Evolutionary conservation across 2,113 vertebrate species (phyloP).

Genomic region (Spheniscus mendiculus): DNA sequence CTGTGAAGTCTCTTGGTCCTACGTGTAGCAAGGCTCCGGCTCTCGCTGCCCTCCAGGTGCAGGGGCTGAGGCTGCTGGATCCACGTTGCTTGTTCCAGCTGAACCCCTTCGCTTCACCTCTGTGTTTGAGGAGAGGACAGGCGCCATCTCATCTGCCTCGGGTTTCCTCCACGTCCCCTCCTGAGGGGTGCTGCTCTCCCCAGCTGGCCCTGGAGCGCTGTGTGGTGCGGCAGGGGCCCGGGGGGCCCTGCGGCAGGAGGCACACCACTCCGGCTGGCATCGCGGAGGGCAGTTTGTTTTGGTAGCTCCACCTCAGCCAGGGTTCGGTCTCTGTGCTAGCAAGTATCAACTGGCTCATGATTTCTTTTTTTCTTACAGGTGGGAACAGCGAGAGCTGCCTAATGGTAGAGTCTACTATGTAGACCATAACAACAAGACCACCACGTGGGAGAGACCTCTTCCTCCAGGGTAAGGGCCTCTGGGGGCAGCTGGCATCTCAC

Average conservation of each 20-base stretch:
- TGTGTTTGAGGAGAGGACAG: background rate
- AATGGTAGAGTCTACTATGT: slow-evolving; percentile 96
- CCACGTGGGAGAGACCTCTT: slow-evolving; percentile 97
- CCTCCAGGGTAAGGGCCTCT: slow-evolving; percentile 86
- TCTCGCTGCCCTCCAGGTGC: background rate
- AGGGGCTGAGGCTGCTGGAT: background rate
- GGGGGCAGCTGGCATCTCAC: background rate
- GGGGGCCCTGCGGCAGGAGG: background rate
- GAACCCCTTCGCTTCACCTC: background rate
- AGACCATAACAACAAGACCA: slow-evolving; percentile 98
- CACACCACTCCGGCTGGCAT: background rate
- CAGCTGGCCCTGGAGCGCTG: background rate
- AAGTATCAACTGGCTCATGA: background rate
- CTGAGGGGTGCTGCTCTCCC: background rate
- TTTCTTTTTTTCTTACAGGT: slow-evolving; percentile 75
- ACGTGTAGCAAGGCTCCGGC: rapidly evolving
- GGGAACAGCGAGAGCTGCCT: slow-evolving; percentile 95
- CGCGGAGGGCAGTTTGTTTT: background rate
- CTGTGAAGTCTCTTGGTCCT: background rate
- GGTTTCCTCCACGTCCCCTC: rapidly evolving
- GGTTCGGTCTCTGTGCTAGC: background rate
- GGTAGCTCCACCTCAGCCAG: background rate
- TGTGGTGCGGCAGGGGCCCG: background rate
- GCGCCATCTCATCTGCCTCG: rapidly evolving
- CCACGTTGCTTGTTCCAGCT: background rate